Percentiles rank a stretch among this genome's conserved stretches.
These are phyloP conservation scores for Parauchenoglanis ngamensis DNA, from an alignment of 2,797 vertebrate genomes.

Conservation along the genomic window DNA sequence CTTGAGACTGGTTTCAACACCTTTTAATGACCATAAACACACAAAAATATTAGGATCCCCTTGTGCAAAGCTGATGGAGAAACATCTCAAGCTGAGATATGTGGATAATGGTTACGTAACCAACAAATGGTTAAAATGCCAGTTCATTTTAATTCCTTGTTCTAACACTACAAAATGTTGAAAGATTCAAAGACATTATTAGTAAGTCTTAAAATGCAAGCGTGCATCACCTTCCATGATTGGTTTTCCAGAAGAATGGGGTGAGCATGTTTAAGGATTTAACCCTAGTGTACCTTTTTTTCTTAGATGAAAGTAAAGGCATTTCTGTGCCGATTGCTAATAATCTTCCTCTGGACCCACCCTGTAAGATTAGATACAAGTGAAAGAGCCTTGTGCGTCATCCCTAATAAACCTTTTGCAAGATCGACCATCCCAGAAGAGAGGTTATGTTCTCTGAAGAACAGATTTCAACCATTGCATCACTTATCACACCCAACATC, in stretches of 20 bases:
- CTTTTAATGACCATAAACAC: background rate
- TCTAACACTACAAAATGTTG: background rate
- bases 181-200: background rate
- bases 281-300: background rate
- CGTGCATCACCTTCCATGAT: background rate
- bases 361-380: background rate
- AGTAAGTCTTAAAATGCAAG: background rate
- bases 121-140: background rate
- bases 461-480: background rate
- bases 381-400: background rate
- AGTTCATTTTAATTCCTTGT: background rate
- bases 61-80: background rate
- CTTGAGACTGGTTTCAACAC: background rate
- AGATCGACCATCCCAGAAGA: conserved; percentile 18
- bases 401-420: background rate
- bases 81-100: background rate
- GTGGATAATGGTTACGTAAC: background rate
- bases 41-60: background rate
- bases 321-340: background rate
- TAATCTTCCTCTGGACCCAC: background rate
- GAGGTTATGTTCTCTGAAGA: conserved; percentile 6
- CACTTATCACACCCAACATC: conserved; percentile 33
- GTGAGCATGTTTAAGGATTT: background rate
- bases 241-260: background rate
- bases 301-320: background rate